Conservation (phyloP, 2,113 vertebrate genomes). For the Ibidorhyncha struthersii region DNA sequence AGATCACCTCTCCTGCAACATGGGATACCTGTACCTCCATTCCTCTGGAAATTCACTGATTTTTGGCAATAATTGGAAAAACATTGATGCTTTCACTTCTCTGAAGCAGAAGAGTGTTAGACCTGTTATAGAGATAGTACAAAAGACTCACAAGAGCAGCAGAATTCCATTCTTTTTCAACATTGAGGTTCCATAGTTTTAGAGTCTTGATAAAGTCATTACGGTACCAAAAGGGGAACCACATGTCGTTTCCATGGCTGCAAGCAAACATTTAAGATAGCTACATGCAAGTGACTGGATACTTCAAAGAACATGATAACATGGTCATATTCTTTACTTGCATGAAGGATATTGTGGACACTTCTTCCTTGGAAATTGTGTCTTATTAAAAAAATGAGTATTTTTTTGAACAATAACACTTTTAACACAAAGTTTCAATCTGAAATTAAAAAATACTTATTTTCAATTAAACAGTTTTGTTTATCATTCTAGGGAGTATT, state of each 20-base stretch:
- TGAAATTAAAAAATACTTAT: not conserved
- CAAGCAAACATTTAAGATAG: not conserved
- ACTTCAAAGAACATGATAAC: not conserved
- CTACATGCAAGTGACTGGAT: not conserved
- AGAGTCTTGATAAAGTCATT: not conserved
- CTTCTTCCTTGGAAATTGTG: not conserved
- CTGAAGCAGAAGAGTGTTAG: not conserved
- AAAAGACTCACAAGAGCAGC: not conserved
- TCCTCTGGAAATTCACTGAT: not conserved
- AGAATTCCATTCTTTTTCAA: not conserved
- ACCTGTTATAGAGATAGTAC: not conserved
- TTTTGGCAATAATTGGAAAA: not conserved
- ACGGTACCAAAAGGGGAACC: not conserved
- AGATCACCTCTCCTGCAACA: accelerated
- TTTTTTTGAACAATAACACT: not conserved
- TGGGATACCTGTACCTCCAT: not conserved
- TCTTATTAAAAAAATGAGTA: not conserved
- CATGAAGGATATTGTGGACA: not conserved
- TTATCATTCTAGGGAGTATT: not conserved
- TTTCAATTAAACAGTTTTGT: not conserved
- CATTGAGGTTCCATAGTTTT: not conserved
- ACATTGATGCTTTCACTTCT: not conserved
- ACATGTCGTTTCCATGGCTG: not conserved
- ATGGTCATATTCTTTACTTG: not conserved
- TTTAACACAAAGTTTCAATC: not conserved